phyloP scores from a whole-genome alignment of 2,888 invertebrate species.

The Cheilosia urbana region DNA sequence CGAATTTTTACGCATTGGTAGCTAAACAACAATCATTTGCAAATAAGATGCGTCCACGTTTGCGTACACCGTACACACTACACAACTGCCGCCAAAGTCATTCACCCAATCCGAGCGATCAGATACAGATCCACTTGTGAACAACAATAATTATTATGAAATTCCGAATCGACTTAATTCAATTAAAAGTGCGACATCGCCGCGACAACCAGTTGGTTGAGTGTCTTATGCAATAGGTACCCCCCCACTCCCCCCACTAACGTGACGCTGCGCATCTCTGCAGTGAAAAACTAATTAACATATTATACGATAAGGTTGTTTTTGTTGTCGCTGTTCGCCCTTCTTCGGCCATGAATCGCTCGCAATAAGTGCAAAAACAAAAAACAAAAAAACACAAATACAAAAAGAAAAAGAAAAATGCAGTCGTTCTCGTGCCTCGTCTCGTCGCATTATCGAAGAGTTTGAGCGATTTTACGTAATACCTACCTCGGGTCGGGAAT shows the following conservation, averaged over 20 bases:
- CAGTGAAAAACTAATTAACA: neutral
- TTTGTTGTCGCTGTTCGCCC: too few species aligned
- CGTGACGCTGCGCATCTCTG: conserved; percentile 16
- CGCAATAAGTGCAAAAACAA: too few species aligned
- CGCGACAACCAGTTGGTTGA: conserved; percentile 23
- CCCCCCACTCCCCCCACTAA: neutral
- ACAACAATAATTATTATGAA: neutral
- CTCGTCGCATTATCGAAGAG: too few species aligned
- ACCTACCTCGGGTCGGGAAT: too few species aligned
- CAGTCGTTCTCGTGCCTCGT: too few species aligned
- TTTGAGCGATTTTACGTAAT: too few species aligned
- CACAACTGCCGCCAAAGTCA: neutral
- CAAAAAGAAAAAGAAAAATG: too few species aligned
- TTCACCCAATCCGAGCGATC: conserved; percentile 6
- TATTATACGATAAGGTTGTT: neutral
- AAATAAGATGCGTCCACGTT: neutral
- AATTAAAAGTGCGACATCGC: conserved; percentile 25
- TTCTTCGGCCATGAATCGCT: too few species aligned
- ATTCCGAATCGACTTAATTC: neutral
- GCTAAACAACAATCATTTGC: too few species aligned
- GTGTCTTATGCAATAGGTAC: conserved; percentile 7
- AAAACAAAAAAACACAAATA: too few species aligned
- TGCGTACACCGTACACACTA: too few species aligned
- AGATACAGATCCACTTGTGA: neutral
- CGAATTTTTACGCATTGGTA: too few species aligned